phyloP scores from a whole-genome alignment of 2,113 vertebrate genomes.

The Malurus alboscapulatus region DNA sequence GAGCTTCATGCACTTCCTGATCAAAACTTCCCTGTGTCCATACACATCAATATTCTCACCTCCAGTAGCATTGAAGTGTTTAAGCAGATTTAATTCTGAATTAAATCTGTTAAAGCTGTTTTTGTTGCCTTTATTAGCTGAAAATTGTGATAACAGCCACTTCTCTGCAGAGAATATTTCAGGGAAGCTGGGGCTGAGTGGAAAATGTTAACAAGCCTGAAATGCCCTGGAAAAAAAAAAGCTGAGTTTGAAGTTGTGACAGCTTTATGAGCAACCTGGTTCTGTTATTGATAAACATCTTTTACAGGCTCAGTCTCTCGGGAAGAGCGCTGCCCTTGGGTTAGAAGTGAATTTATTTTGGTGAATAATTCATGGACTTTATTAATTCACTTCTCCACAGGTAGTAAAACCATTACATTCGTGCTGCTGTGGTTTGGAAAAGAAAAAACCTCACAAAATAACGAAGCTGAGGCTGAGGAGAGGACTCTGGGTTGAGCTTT shows the following conservation, averaged over 20 bases:
- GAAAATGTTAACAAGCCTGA: not conserved
- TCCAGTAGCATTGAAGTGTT: not conserved
- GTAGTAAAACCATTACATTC: not conserved
- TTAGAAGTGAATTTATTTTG: slow-evolving; percentile 26
- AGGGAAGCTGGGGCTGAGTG: not conserved
- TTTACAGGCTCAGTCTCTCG: not conserved
- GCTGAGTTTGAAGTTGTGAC: slow-evolving; percentile 2
- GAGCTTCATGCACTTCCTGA: not conserved
- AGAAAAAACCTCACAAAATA: not conserved
- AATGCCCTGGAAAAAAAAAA: not conserved
- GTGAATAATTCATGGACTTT: slow-evolving; percentile 59
- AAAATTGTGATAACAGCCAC: not conserved
- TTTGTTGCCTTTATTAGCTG: not conserved
- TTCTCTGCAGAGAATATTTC: not conserved
- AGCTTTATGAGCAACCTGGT: slow-evolving; percentile 37
- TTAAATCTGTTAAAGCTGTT: not conserved
- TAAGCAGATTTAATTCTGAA: not conserved
- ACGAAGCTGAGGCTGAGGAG: not conserved
- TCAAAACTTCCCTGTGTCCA: not conserved
- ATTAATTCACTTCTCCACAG: slow-evolving; percentile 48
- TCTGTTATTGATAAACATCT: slow-evolving; percentile 54
- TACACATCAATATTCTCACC: not conserved
- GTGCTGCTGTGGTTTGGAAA: not conserved
- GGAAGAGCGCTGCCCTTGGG: slow-evolving; percentile 17
- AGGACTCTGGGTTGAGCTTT: not conserved